These are phyloP conservation scores for Tiliqua scincoides DNA, from an alignment of 2,113 vertebrate species.

Conservation along the genomic window DNA sequence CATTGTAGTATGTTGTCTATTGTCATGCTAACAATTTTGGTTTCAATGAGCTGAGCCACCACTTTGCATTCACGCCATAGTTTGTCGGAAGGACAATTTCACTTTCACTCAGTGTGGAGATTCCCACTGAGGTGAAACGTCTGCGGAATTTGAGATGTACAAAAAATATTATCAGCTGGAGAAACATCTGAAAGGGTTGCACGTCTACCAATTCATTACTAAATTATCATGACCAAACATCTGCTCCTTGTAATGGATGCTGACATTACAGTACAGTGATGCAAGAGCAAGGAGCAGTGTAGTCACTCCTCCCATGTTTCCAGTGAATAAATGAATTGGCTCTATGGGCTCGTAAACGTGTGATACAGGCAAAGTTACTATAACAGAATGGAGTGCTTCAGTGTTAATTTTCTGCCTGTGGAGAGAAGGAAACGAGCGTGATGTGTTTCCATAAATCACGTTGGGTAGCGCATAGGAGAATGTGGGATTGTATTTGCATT, in stretches of 20 bases:
- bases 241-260: conserved; percentile 25
- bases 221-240: conserved; percentile 17
- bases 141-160: background rate
- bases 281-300: background rate
- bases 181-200: background rate
- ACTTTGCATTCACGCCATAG: background rate
- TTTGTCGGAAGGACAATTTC: background rate
- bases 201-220: background rate
- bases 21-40: background rate
- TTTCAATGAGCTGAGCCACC: background rate
- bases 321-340: conserved; percentile 7
- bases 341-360: background rate
- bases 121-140: background rate
- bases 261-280: conserved; percentile 1
- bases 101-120: background rate
- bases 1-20: background rate
- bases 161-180: background rate
- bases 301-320: background rate
- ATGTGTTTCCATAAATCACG: conserved; percentile 49
- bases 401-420: conserved; percentile 46
- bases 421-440: conserved; percentile 21
- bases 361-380: conserved; percentile 17
- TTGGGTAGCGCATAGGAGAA: background rate
- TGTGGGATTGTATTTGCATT: conserved; percentile 38
- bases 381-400: background rate